These are phyloP conservation scores for Rhinichthys osculus DNA, from an alignment of 2,797 vertebrate genomes.

Conservation along the genomic window DNA sequence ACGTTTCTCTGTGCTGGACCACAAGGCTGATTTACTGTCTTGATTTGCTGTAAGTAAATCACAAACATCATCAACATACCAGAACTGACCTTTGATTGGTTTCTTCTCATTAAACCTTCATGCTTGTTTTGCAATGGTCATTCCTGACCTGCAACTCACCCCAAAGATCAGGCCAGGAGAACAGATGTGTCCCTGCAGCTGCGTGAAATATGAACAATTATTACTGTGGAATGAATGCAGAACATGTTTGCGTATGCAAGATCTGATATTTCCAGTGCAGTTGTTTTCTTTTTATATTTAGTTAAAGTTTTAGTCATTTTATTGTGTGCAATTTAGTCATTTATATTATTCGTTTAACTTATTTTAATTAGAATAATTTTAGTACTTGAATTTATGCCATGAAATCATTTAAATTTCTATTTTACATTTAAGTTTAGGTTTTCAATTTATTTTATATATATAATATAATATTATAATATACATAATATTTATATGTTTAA, in stretches of 20 bases:
- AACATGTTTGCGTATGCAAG: background rate
- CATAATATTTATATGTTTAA: background rate
- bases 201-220: background rate
- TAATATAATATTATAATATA: too few species aligned
- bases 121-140: background rate
- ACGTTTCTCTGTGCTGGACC: constrained; percentile 31
- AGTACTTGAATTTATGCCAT: background rate
- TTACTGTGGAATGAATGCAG: background rate
- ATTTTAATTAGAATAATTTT: background rate
- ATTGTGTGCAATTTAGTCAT: background rate
- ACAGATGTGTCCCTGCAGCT: background rate
- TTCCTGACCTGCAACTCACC: background rate
- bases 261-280: too few species aligned
- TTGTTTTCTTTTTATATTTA: background rate
- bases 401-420: background rate
- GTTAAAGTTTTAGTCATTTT: background rate
- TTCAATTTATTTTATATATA: background rate
- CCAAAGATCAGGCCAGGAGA: background rate
- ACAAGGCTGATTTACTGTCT: constrained; percentile 50
- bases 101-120: background rate
- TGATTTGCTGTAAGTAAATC: background rate
- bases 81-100: background rate
- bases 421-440: background rate
- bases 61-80: background rate
- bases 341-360: background rate